Conservation (phyloP, 2,888 invertebrate species). For the Steinernema carpocapsae region DNA sequence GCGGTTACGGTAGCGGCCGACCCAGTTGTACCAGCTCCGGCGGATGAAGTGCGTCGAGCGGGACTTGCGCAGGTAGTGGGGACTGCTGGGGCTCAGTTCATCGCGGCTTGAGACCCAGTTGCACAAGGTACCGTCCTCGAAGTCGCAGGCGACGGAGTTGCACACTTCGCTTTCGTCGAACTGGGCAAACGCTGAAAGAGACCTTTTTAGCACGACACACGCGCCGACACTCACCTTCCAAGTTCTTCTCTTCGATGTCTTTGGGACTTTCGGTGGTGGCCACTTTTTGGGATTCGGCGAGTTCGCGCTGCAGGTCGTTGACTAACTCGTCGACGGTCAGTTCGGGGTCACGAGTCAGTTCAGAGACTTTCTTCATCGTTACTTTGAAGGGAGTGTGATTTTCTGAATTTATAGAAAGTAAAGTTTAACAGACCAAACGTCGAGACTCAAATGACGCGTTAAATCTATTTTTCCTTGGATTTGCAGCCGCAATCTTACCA, state of each 20-base stretch:
- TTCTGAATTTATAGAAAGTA: not conserved
- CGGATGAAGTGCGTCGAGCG: conserved; percentile 43
- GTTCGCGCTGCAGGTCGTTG: conserved; percentile 11
- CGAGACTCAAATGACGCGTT: not conserved
- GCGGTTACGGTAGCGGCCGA: conserved; percentile 49
- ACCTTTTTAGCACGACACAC: not conserved
- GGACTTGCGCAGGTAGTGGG: conserved; percentile 43
- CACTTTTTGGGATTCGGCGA: not conserved
- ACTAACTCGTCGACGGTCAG: conserved; percentile 9
- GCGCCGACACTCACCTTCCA: not conserved
- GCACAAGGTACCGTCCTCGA: conserved; percentile 51
- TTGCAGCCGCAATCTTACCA: not conserved
- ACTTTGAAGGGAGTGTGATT: conserved; percentile 14
- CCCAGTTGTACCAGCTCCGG: conserved; percentile 64
- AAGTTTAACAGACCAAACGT: no score
- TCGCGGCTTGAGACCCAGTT: conserved; percentile 48
- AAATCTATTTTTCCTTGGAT: not conserved
- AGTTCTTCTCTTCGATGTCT: not conserved
- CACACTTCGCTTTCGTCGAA: conserved; percentile 39
- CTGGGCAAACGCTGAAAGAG: conserved; percentile 8
- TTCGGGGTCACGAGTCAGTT: conserved; percentile 4
- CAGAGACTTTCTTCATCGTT: conserved; percentile 24
- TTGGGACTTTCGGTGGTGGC: not conserved
- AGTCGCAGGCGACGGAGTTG: conserved; percentile 49
- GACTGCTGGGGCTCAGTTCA: conserved; percentile 42